Evolutionary conservation across 2,888 invertebrate genomes (phyloP), one percentile per base, ranked within the genome.

Genomic region (Eugnorisma glareosa): DNA sequence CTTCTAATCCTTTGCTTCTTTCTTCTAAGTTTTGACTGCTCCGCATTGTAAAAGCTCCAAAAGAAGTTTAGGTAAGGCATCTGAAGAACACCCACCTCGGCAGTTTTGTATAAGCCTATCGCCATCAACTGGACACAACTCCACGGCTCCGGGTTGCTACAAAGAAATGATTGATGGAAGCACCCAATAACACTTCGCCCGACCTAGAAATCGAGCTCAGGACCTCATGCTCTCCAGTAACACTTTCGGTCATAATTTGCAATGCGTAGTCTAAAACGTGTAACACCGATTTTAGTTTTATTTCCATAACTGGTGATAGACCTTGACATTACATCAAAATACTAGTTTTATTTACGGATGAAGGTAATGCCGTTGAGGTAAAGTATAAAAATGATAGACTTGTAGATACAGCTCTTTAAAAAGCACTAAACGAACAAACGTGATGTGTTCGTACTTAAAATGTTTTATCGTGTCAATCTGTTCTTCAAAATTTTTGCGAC

Each of bases 281-380:
- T 21, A 54, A 35, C 57, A 70, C 54, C 7, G 63, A 77, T 66
- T 71, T 61, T 21, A 51, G 37, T 76, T 61, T 54, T 48, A 64
- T 57, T 84, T 68, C 43, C 54, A 48, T 73, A 84, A 51, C 51
- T 66, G 13, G 61, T 54, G n/a, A 40, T 21, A 54, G 72, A 71
- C 86, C 86, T 79, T 87, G 88, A 80, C 86, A 79, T 87, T 81
- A 73, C 64, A 54, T 37, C 31, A 71, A 70, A 68, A 84, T 69
- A 84, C 79, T 70, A 72, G 77, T 76, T 79, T 69, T 71, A 57
- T 74, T 71, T 54, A 70, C 61, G 43, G 51, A 81, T 67, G 43
- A 73, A 77, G 78, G 77, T 75, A 63, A 75, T 57, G 37, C 24
- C 21, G 51, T 77, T 11, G 48, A 81, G 77, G 75, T 77, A 81